Evolutionary conservation across 1,140 invertebrate genomes (phyloP), one percentile per base, ranked within the genome.

Genomic region (Drosophila carrolli): DNA sequence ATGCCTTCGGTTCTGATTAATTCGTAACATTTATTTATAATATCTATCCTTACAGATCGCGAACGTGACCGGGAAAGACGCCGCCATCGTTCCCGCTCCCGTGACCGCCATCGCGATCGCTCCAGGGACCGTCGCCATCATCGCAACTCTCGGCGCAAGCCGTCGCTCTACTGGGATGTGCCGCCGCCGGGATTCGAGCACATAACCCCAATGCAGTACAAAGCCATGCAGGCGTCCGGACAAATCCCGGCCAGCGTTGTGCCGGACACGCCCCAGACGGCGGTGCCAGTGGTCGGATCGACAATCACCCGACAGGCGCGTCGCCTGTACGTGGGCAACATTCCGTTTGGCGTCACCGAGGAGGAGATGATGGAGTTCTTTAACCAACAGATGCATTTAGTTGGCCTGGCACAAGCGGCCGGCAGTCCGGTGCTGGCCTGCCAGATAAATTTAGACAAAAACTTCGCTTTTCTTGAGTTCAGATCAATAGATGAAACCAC

Each of bases 301-400:
- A 99, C 98, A 2, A 99, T 99, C 60, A 99, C 99, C 9, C 94
- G 99, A 70, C 99, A 99, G 93, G 98, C 98, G 1, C 94, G 98
- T 78, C 92, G 94, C 80, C 94, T 99, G 14, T 99, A 99, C 93
- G 98, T 99, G 43, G 99, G 99, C 65, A 99, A 99, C 94, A 99
- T 99, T 94, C 99, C 99, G 58, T 99, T 99, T 93, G 99, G 99
- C 68, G 98, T 99, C n/a, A 99, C 98, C 53, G 99, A 99, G 94
- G 98, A 99, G 92, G 98, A 99, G 93, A 99, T 99, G 96, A 99
- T 99, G 97, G 98, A 99, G 90, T 99, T 99, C 93, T 99, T 99
- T 94, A 99, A 99, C 94, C 97, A 99, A 93, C 99, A 99, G 93
- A 99, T 99, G 99, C 98, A 99, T 94, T 94, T 99, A 27, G 98